Evolutionary conservation across 1,140 invertebrate species (phyloP), one percentile per base, ranked within the genome.

Genomic region (Aphelenchoides besseyi): DNA sequence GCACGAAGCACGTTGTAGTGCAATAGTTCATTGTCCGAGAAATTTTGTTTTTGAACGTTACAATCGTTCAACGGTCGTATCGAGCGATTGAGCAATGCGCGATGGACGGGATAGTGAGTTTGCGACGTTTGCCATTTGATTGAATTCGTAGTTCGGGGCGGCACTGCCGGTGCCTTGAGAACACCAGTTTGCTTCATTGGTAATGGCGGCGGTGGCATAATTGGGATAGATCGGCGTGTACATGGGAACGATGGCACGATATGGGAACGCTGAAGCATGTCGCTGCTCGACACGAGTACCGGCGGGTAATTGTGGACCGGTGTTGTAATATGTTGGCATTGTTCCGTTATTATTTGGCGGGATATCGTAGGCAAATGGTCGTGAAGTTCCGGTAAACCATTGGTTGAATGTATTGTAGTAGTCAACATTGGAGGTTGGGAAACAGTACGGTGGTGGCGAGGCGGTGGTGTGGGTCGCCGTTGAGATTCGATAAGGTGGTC

Each of bases 321-420:
- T 8, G 5, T n/a, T 41, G 37, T 41, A 41, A 41, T 41, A 41
- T 41, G 5, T 41, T 41, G 37, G 37, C 37, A 41, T 41, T 41
- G n/a, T 8, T 8, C 37, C 5, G n/a, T 41, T 41, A 41, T n/a
- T 5, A 41, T 5, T 41, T 8, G 37, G 37, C 37, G 37, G 37
- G 37, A 5, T 5, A n/a, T 5, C 37, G 37, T 5, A n/a, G n/a
- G 5, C 5, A 41, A 41, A 41, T 41, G 37, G 37, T n/a, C 5
- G 5, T 5, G 37, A 41, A 41, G 5, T 59, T 5, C 18, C 55
- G 55, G 55, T 23, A 18, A 59, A 59, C 55, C 55, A 59, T 5
- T 59, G 55, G 55, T 59, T 59, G 18, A 59, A 59, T 28, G 55
- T 23, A 33, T 33, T 33, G 18, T 59, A 18, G 55, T 59, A 59